Base-by-base conservation (phyloP, 2,797 vertebrate species). In the Rhinogobio ventralis region DNA sequence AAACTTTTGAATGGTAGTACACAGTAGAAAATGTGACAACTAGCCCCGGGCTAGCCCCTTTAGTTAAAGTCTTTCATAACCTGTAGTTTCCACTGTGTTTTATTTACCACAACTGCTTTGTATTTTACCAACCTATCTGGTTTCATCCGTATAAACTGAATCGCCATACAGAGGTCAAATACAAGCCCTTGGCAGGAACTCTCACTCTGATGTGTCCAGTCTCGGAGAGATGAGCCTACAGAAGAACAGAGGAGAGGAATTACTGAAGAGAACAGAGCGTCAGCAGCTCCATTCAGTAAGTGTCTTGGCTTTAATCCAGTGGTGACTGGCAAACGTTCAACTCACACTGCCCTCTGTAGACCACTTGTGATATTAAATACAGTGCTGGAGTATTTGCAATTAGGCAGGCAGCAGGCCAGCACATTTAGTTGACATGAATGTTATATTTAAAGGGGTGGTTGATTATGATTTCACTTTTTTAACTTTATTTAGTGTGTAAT, bases 321-420 rank as follows among this genome's bases (percentile, higher is more conserved):
- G 74, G 7, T 42, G 74, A 45, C 39, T 13, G 39, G 39, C 55
- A 30, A 7, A 64, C 28, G 76, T n/a, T 66, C 78, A 51, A 10
- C 45, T 51, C 78, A 79, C 78, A 79, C 60, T 67, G 78, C 45
- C 62, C 28, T 49, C 78, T 79, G 46, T 79, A n/a, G 78, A 28
- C 25, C 78, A 51, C 62, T 36, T 9, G 20, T 15, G 60, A 25
- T 15, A 66, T 25, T 49, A 10, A 25, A 60, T 9, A 2, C 53
- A 77, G 0, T 11, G 55, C 36, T 39, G 36, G 7, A 42, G 28
- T 33, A n/a, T n/a, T 75, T 36, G 17, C 28, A 28, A 45, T 49
- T 13, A 67, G 51, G 20, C 20, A 23, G 30, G 46, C 46, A 33
- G 71, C 5, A 1, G 72, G 28, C 28, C 30, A 55, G 25, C 23